Conservation (phyloP, 1,140 invertebrate species). For the Glossosoma conforme region DNA sequence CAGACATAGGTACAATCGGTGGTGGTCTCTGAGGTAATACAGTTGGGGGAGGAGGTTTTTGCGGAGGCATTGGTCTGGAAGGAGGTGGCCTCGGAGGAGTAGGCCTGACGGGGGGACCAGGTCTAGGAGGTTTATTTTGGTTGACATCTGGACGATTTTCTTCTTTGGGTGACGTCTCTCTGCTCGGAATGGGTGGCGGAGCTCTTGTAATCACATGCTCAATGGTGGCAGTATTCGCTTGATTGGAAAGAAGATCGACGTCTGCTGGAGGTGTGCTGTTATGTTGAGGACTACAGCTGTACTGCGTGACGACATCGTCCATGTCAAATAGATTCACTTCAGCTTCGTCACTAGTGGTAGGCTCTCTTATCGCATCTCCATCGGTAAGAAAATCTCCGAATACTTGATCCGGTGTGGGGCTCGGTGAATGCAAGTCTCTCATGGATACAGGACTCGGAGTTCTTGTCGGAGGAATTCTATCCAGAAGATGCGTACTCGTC, state of each 20-base stretch:
- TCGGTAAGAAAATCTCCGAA: constrained; percentile 60
- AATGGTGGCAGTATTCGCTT: background rate
- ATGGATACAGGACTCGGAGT: constrained; percentile 78
- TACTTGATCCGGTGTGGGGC: constrained; percentile 72
- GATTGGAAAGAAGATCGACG: constrained; percentile 10
- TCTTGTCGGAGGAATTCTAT: constrained; percentile 73
- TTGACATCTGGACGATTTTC: constrained; percentile 11
- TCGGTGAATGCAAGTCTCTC: constrained; percentile 72
- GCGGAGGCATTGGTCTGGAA: constrained; percentile 21
- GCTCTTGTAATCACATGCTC: background rate
- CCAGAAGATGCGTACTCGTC: constrained; percentile 75
- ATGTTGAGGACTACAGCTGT: constrained; percentile 27
- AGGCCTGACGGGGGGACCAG: constrained; percentile 42
- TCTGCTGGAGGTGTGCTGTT: constrained; percentile 21
- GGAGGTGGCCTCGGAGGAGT: constrained; percentile 35
- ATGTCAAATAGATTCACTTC: constrained; percentile 30
- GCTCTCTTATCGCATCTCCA: constrained; percentile 34
- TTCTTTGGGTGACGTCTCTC: constrained; percentile 33
- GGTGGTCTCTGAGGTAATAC: constrained; percentile 32
- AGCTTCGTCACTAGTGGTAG: constrained; percentile 2
- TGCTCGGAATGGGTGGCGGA: constrained; percentile 6
- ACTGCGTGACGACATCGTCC: constrained; percentile 27
- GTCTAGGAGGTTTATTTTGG: constrained; percentile 34
- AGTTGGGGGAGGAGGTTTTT: constrained; percentile 26
- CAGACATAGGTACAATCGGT: constrained; percentile 33